These are phyloP conservation scores for Rhamphomyia laevipes DNA, from an alignment of 2,888 invertebrate species.

Conservation along the genomic window DNA sequence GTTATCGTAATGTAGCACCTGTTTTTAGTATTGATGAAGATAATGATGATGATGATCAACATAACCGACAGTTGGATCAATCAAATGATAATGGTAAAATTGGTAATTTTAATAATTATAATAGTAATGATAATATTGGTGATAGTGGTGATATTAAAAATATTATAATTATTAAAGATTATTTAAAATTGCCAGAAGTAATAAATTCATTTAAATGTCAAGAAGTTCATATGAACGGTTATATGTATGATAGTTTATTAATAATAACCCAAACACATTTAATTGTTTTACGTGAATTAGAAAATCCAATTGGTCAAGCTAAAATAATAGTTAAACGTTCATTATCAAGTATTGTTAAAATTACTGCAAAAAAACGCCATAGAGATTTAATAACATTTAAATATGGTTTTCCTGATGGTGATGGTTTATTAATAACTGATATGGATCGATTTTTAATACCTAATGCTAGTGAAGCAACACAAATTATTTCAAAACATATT, in stretches of 20 bases:
- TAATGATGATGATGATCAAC: conserved; percentile 51
- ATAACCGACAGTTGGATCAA: conserved; percentile 29
- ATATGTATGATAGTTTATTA: conserved; percentile 78
- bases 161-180: conserved; percentile 66
- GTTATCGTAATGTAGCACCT: conserved; percentile 80
- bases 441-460: conserved; percentile 89
- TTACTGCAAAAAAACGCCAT: conserved; percentile 89
- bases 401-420: conserved; percentile 77
- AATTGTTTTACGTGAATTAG: conserved; percentile 68
- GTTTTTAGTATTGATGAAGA: conserved; percentile 94
- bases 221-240: conserved; percentile 81
- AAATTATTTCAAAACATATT: conserved; percentile 82
- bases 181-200: conserved; percentile 72
- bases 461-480: conserved; percentile 80
- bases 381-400: conserved; percentile 96
- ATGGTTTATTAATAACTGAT: conserved; percentile 68
- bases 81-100: background rate
- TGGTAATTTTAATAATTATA: background rate
- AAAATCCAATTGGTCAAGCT: conserved; percentile 62
- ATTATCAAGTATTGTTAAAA: conserved; percentile 86
- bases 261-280: conserved; percentile 78
- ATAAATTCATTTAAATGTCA: conserved; percentile 82
- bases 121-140: conserved; percentile 35
- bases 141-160: conserved; percentile 58
- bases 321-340: conserved; percentile 80